These are phyloP conservation scores for Hirtodrosophila alboralis DNA, from an alignment of 2,888 invertebrate genomes.

Conservation along the genomic window DNA sequence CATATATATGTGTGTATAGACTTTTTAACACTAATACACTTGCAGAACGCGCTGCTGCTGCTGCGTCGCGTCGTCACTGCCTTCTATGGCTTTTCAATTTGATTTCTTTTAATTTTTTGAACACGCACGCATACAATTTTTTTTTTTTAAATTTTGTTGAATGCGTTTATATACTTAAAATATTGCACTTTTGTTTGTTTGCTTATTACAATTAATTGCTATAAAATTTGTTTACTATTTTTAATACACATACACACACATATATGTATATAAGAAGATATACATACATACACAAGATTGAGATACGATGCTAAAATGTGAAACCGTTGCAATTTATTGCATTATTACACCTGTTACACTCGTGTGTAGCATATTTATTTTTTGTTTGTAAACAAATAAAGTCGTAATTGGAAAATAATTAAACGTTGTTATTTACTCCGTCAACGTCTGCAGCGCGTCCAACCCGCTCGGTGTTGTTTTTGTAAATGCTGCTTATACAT, in stretches of 20 bases:
- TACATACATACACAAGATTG: slow-evolving; percentile 15
- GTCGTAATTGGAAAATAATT: slow-evolving; percentile 59
- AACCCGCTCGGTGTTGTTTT: slow-evolving; percentile 55
- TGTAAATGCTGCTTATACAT: slow-evolving; percentile 44
- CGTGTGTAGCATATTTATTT: slow-evolving; percentile 34
- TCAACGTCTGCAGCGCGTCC: slow-evolving; percentile 49
- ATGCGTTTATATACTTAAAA: slow-evolving; percentile 20
- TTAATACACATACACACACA: slow-evolving; percentile 34
- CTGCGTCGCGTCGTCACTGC: slow-evolving; percentile 50
- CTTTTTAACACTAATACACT: slow-evolving; percentile 70
- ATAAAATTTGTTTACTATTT: slow-evolving; percentile 49
- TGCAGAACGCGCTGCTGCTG: slow-evolving; percentile 56
- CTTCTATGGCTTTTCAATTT: slow-evolving; percentile 59
- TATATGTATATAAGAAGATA: slow-evolving; percentile 22
- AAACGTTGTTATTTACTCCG: slow-evolving; percentile 45
- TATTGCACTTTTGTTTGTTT: slow-evolving; percentile 57
- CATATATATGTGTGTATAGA: slow-evolving; percentile 15
- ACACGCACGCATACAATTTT: slow-evolving; percentile 39
- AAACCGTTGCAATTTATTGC: slow-evolving; percentile 45
- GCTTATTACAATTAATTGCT: slow-evolving; percentile 28
- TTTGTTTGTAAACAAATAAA: slow-evolving; percentile 63
- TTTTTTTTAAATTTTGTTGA: slow-evolving; percentile 13
- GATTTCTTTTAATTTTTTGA: slow-evolving; percentile 23
- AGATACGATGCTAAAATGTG: slow-evolving; percentile 14
- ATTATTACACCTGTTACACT: slow-evolving; percentile 49